phyloP scores from a whole-genome alignment of 2,888 invertebrate genomes.

The Bombylius major region DNA sequence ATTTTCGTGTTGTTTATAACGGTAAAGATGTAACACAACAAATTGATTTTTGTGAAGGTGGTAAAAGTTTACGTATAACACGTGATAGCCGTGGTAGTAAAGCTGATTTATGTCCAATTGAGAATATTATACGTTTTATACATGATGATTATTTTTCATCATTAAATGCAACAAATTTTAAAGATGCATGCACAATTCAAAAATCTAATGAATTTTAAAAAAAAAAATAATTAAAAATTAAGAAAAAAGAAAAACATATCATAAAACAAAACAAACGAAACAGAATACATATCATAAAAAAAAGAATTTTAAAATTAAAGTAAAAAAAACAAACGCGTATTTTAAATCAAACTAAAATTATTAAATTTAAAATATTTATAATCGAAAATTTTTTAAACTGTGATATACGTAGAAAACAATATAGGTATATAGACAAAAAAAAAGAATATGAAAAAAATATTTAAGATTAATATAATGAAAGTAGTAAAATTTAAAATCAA shows the following conservation, averaged over 20 bases:
- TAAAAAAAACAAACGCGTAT: too few relatives aligned
- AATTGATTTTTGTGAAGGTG: constrained; percentile 63
- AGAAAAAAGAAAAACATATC: constrained; percentile 5
- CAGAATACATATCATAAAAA: constrained; percentile 1
- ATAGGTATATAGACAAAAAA: too few relatives aligned
- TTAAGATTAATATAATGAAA: too few relatives aligned
- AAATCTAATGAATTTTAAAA: constrained; percentile 30
- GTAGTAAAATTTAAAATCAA: too few relatives aligned
- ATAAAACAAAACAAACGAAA: not conserved
- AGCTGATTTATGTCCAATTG: constrained; percentile 67
- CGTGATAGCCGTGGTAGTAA: constrained; percentile 38
- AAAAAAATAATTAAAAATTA: not conserved
- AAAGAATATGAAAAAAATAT: too few relatives aligned
- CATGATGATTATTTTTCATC: constrained; percentile 75
- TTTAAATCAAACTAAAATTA: too few relatives aligned
- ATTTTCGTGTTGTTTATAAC: constrained; percentile 72
- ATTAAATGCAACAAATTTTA: constrained; percentile 79
- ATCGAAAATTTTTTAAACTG: not conserved
- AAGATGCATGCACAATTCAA: constrained; percentile 59
- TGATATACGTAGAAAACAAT: not conserved
- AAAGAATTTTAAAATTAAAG: too few relatives aligned
- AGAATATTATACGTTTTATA: constrained; percentile 74
- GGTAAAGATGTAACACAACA: constrained; percentile 75
- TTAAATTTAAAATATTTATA: not conserved
- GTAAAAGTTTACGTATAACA: constrained; percentile 42